A percentile compares a stretch with the other conserved stretches of the same genome.
These are phyloP conservation scores for Urocolius indicus DNA, from an alignment of 2,113 vertebrate species.

Conservation along the genomic window DNA sequence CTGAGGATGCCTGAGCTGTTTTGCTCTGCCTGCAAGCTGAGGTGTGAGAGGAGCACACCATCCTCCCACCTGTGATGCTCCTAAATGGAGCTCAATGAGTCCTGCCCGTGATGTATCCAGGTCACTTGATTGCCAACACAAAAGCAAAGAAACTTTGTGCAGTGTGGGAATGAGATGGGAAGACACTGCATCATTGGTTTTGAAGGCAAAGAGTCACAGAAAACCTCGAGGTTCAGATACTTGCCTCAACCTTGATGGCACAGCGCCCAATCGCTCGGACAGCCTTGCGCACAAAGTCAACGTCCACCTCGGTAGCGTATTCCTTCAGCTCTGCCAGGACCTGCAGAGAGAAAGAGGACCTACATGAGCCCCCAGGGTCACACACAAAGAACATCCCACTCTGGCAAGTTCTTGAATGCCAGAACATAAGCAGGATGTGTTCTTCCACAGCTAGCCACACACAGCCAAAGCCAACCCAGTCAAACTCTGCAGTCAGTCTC, in stretches of 20 bases:
- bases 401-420: background rate
- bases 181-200: accelerated
- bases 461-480: background rate
- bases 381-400: background rate
- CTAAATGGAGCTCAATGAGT: background rate
- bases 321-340: slow-evolving; percentile 98
- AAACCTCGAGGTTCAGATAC: background rate
- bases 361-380: background rate
- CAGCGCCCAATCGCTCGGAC: slow-evolving; percentile 97
- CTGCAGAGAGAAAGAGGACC: slow-evolving; percentile 63
- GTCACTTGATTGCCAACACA: background rate
- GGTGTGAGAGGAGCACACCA: background rate
- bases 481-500: background rate
- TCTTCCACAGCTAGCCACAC: background rate
- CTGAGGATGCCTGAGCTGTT: background rate
- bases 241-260: slow-evolving; percentile 97
- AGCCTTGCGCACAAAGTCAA: slow-evolving; percentile 98
- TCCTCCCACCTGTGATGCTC: background rate
- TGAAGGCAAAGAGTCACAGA: background rate
- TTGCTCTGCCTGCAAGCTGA: background rate
- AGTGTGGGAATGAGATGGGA: accelerated
- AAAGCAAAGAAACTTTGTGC: background rate
- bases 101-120: accelerated
- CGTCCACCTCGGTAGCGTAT: slow-evolving; percentile 97
- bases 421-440: accelerated